A percentile compares a stretch with the other conserved stretches of the same genome.
Conservation (phyloP, 2,113 vertebrate species). For the Cryptotis parvus region DNA sequence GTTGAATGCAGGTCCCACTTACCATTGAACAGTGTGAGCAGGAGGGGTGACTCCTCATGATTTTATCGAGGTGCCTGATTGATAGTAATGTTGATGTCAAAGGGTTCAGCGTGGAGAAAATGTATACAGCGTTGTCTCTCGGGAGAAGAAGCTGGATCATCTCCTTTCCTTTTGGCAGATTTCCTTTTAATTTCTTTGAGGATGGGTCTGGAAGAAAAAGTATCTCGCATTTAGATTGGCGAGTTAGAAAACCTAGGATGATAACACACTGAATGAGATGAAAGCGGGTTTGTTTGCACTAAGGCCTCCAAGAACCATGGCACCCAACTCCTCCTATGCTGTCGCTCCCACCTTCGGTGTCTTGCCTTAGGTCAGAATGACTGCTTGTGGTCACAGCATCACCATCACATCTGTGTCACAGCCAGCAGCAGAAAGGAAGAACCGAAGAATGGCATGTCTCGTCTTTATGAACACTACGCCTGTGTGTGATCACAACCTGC, state of each 20-base stretch:
- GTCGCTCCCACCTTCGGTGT: not conserved
- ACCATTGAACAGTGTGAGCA: accelerated
- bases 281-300: not conserved
- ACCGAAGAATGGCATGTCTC: not conserved
- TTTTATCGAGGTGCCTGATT: too few species aligned
- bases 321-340: not conserved
- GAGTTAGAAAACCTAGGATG: not conserved
- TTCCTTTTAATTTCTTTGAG: too few species aligned
- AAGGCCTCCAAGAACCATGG: not conserved
- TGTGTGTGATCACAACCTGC: too few species aligned
- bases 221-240: not conserved
- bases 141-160: not conserved
- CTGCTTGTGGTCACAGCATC: not conserved
- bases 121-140: not conserved
- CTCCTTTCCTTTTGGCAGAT: not conserved
- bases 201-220: not conserved
- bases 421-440: not conserved
- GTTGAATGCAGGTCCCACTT: not conserved
- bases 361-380: not conserved
- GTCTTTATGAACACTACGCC: too few species aligned
- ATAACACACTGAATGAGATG: not conserved
- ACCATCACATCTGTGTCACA: conserved; percentile 21
- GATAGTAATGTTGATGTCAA: not conserved
- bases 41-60: not conserved
- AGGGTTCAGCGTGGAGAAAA: too few species aligned